phyloP scores from a whole-genome alignment of 2,113 vertebrate genomes.

The Argyrosomus japonicus region DNA sequence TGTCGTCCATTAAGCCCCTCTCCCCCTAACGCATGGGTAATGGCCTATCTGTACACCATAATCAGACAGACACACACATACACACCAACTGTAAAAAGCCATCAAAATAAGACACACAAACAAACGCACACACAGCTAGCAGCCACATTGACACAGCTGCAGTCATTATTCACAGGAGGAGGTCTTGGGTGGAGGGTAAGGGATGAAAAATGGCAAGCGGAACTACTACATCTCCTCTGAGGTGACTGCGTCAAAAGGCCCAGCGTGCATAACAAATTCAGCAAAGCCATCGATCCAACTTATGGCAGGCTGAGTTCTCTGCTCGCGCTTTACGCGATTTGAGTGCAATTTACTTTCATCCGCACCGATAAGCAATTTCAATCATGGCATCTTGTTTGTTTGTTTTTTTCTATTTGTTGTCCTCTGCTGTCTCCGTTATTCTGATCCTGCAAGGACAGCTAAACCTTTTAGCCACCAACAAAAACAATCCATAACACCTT shows the following conservation, averaged over 20 bases:
- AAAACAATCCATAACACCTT: conserved; percentile 49
- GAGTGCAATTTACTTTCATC: conserved; percentile 80
- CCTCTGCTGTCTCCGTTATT: conserved; percentile 39
- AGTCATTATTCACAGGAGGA: conserved; percentile 73
- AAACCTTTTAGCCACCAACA: conserved; percentile 64
- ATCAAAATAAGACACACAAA: conserved; percentile 70
- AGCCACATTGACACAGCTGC: conserved; percentile 78
- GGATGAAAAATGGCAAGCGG: conserved; percentile 55
- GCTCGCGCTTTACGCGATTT: conserved; percentile 64
- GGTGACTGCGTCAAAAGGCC: conserved; percentile 64
- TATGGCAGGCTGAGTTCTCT: conserved; percentile 61
- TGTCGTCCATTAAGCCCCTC: conserved; percentile 76
- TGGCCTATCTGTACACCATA: conserved; percentile 76
- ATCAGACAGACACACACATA: conserved; percentile 73
- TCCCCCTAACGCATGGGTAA: conserved; percentile 70
- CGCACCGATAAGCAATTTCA: conserved; percentile 80
- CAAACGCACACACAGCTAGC: conserved; percentile 33
- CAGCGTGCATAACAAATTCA: conserved; percentile 51
- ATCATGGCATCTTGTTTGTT: conserved; percentile 71
- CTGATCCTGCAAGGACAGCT: conserved; percentile 53
- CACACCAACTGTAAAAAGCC: conserved; percentile 62
- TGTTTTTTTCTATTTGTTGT: conserved; percentile 47
- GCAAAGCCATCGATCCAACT: conserved; percentile 75
- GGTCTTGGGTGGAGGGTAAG: conserved; percentile 44
- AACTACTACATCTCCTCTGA: conserved; percentile 57